Percentiles rank a stretch among this genome's conserved stretches.
phyloP scores from a whole-genome alignment of 2,113 vertebrate species.

The Limanda limanda region DNA sequence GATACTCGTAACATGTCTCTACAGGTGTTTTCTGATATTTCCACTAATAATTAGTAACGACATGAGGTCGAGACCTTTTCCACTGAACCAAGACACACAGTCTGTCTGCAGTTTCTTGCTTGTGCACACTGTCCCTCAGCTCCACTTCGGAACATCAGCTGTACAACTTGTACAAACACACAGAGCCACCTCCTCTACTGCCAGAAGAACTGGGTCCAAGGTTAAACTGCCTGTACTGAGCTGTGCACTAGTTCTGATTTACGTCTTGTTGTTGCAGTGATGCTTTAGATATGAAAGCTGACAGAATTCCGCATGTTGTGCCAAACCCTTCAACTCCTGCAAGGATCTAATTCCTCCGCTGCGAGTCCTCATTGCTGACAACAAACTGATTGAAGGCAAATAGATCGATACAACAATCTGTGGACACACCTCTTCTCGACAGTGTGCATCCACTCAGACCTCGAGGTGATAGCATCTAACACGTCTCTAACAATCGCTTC shows the following conservation, averaged over 20 bases:
- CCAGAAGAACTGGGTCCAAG: neutral
- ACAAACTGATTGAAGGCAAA: slow-evolving; percentile 13
- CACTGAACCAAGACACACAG: neutral
- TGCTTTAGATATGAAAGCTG: neutral
- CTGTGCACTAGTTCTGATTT: neutral
- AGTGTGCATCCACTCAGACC: slow-evolving; percentile 5
- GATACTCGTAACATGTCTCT: neutral
- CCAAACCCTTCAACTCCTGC: neutral
- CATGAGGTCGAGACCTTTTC: neutral
- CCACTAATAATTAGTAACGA: too few relatives aligned
- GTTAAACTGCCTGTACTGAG: neutral
- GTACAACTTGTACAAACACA: neutral
- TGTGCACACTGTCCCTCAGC: neutral
- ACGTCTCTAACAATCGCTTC: slow-evolving; percentile 42
- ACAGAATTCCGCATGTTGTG: neutral
- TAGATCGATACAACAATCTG: slow-evolving; percentile 40
- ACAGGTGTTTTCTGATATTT: too few relatives aligned
- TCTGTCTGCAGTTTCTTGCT: neutral
- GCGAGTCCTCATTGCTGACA: neutral
- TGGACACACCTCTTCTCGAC: neutral
- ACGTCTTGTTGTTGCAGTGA: neutral
- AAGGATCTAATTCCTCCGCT: slow-evolving; percentile 8
- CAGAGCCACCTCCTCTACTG: too few relatives aligned
- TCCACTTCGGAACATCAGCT: neutral
- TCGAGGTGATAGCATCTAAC: slow-evolving; percentile 44